Evolutionary conservation across 2,888 invertebrate genomes (phyloP).

Genomic region (Trissonchulus latispiculum): DNA sequence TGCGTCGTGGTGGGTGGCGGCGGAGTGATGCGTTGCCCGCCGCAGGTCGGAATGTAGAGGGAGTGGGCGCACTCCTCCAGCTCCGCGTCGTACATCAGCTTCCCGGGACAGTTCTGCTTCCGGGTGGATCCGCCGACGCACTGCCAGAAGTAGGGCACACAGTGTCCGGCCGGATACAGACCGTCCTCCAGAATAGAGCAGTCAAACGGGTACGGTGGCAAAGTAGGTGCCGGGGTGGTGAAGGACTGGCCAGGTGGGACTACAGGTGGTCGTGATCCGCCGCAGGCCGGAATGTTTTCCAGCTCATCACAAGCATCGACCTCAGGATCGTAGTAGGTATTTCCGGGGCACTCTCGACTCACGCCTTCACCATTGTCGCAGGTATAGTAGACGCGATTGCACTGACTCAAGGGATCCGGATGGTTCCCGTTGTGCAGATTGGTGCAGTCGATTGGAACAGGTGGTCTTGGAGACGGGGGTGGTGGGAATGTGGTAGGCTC

Average conservation of each 20-base stretch:
- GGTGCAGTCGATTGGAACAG: background rate
- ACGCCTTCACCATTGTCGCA: background rate
- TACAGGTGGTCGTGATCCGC: background rate
- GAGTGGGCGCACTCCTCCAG: background rate
- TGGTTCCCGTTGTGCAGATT: background rate
- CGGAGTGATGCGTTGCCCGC: background rate
- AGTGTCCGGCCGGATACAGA: background rate
- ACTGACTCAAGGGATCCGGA: background rate
- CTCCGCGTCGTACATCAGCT: background rate
- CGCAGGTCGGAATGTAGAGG: background rate
- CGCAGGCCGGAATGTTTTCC: background rate
- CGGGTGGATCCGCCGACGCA: background rate
- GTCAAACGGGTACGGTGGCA: background rate
- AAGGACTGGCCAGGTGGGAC: no score
- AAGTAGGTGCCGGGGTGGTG: no score
- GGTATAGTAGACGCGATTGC: background rate
- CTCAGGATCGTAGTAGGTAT: background rate
- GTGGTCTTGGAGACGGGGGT: background rate
- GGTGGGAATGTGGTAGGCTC: background rate
- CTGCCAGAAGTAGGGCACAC: background rate
- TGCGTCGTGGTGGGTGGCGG: background rate
- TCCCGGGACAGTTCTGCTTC: background rate
- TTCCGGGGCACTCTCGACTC: background rate
- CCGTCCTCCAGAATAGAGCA: background rate
- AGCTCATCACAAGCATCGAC: background rate